Percentiles rank a stretch among this genome's conserved stretches.
phyloP scores from a whole-genome alignment of 2,888 invertebrate species.

The Troides oblongomaculatus region DNA sequence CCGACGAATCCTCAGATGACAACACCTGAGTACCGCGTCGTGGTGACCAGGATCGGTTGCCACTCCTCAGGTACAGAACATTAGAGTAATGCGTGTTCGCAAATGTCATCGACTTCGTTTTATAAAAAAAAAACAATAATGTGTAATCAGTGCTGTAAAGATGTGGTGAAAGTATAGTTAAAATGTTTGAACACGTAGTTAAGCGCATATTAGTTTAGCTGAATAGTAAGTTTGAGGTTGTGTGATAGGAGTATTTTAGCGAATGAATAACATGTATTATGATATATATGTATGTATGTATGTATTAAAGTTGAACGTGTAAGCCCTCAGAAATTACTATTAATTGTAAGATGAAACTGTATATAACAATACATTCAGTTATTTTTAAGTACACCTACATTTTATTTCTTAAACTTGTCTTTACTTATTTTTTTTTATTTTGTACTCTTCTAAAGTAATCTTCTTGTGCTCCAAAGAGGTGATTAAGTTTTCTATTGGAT shows the following conservation, averaged over 20 bases:
- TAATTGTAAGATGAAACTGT: neutral
- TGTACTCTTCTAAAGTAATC: too few relatives aligned
- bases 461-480: too few relatives aligned
- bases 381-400: too few relatives aligned
- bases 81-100: constrained; percentile 50
- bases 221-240: constrained; percentile 21
- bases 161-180: constrained; percentile 44
- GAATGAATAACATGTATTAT: neutral
- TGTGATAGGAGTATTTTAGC: constrained; percentile 14
- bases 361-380: neutral
- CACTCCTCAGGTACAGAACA: constrained; percentile 72
- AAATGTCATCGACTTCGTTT: constrained; percentile 29
- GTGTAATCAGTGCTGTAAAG: constrained; percentile 58
- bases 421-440: too few relatives aligned
- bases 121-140: constrained; percentile 32
- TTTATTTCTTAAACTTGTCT: too few relatives aligned
- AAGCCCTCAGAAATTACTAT: neutral
- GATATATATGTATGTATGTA: neutral
- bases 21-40: constrained; percentile 76
- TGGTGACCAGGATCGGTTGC: constrained; percentile 75
- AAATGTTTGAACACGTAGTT: constrained; percentile 31
- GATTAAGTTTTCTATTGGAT: too few relatives aligned
- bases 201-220: constrained; percentile 30
- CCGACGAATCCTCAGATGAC: constrained; percentile 74
- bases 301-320: neutral